Conservation (phyloP, 2,113 vertebrate genomes). For the Garra rufa region DNA sequence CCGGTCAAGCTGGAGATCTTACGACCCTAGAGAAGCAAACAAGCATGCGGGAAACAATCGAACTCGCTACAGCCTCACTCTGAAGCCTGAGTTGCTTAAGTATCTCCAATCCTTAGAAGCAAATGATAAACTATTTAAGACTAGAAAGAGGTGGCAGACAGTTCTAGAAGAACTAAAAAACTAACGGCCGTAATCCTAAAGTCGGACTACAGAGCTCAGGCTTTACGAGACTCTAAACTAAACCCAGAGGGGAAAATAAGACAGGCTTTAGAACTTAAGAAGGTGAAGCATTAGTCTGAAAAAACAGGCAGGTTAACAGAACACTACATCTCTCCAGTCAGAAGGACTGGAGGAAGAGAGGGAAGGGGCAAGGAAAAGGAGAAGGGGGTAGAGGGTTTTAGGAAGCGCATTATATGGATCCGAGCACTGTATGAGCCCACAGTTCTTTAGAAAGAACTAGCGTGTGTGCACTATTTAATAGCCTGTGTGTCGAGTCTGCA, state of each 20-base stretch:
- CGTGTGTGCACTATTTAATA: not conserved
- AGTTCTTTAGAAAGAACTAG: slow-evolving; percentile 42
- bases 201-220: slow-evolving; percentile 36
- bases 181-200: slow-evolving; percentile 31
- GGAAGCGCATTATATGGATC: slow-evolving; percentile 49
- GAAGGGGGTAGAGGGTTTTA: slow-evolving; percentile 40
- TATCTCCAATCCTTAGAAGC: not conserved
- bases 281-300: slow-evolving; percentile 55
- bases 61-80: slow-evolving; percentile 32
- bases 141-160: not conserved
- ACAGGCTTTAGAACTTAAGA: slow-evolving; percentile 49
- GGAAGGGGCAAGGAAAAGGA: slow-evolving; percentile 33
- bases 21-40: slow-evolving; percentile 30
- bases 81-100: slow-evolving; percentile 37
- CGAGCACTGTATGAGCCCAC: slow-evolving; percentile 46
- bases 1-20: slow-evolving; percentile 1
- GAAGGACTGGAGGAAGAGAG: slow-evolving; percentile 46
- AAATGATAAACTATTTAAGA: slow-evolving; percentile 11
- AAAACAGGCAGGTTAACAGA: slow-evolving; percentile 56
- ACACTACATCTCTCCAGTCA: slow-evolving; percentile 48
- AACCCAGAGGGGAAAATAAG: slow-evolving; percentile 48
- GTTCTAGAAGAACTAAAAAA: slow-evolving; percentile 20
- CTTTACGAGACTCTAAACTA: slow-evolving; percentile 40
- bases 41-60: slow-evolving; percentile 27
- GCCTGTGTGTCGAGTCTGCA: slow-evolving; percentile 15